These are phyloP conservation scores for Falco rusticolus DNA, from an alignment of 2,797 vertebrate species.

Conservation along the genomic window DNA sequence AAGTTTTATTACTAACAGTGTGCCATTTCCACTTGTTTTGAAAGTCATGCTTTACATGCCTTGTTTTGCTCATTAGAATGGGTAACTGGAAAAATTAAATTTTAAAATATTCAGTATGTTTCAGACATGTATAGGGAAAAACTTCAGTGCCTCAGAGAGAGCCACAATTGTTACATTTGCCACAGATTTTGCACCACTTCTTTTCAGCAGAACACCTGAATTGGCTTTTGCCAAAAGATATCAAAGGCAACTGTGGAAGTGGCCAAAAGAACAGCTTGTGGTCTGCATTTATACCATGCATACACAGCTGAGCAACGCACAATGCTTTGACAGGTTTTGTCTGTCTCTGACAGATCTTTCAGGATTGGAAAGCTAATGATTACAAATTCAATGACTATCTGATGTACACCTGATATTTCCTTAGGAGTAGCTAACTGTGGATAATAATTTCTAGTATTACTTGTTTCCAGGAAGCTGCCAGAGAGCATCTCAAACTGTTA, in stretches of 20 bases:
- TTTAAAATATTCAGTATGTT: background rate
- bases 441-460: background rate
- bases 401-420: background rate
- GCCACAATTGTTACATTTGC: background rate
- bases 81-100: background rate
- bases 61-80: background rate
- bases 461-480: background rate
- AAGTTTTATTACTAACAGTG: background rate
- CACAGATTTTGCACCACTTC: background rate
- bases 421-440: background rate
- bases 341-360: background rate
- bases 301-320: background rate
- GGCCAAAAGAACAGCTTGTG: background rate
- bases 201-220: background rate
- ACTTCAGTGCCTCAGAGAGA: background rate
- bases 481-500: background rate
- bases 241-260: background rate
- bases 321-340: background rate
- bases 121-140: background rate
- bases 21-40: background rate
- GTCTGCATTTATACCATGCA: background rate
- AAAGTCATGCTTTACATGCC: background rate
- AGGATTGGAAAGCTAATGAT: background rate
- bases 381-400: background rate
- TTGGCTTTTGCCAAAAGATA: background rate